Percentiles rank a stretch among this genome's conserved stretches.
phyloP scores from a whole-genome alignment of 2,797 vertebrate genomes.

The Poecilia picta region DNA sequence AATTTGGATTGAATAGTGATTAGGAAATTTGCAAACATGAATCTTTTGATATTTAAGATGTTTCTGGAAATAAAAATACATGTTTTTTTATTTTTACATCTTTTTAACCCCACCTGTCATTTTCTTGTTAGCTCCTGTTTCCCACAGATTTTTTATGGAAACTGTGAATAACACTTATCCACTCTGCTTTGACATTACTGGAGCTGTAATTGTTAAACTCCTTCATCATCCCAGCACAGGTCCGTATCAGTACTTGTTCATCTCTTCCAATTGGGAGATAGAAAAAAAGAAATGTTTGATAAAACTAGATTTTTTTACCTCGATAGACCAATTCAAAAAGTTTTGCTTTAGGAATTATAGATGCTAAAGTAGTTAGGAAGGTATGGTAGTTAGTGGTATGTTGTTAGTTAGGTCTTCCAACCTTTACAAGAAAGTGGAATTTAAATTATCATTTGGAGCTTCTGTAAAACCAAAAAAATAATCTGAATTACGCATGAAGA shows the following conservation, averaged over 20 bases:
- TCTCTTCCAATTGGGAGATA: background rate
- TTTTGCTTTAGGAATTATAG: background rate
- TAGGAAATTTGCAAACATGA: background rate
- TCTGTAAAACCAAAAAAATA: background rate
- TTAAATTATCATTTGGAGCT: background rate
- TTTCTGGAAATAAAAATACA: background rate
- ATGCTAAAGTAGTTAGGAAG: background rate
- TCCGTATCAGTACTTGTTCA: conserved; percentile 40
- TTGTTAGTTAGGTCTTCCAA: background rate
- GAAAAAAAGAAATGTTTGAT: background rate
- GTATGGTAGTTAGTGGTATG: background rate
- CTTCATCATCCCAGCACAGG: conserved; percentile 63
- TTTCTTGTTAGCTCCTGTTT: conserved; percentile 22
- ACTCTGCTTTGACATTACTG: conserved; percentile 71
- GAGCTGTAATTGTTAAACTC: conserved; percentile 54
- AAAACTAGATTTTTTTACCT: background rate
- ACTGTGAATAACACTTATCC: conserved; percentile 42
- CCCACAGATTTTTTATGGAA: conserved; percentile 65
- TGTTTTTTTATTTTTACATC: background rate
- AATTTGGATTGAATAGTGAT: background rate
- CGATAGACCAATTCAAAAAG: background rate
- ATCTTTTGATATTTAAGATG: background rate
- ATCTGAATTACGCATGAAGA: background rate
- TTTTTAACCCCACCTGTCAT: conserved; percentile 21
- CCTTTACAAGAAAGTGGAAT: background rate